Base-by-base conservation (phyloP, 37 sponge, comb jelly and placozoan species). In the Crambe crambe region DNA sequence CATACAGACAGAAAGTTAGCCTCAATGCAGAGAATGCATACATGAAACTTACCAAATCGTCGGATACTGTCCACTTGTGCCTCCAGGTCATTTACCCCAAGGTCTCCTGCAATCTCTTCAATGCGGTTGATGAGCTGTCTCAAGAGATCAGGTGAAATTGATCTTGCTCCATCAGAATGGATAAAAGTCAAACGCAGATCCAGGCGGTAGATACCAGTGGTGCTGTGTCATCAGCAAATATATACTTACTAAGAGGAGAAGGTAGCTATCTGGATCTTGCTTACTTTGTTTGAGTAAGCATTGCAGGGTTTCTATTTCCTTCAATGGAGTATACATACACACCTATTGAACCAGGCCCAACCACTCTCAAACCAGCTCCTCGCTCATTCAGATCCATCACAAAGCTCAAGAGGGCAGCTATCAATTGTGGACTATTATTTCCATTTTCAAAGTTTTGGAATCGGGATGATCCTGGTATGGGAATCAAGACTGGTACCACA, bases 31-130 rank as follows among this genome's bases (percentile, higher is more conserved):
- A n/a, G n/a, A n/a, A n/a, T n/a, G n/a, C n/a, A n/a, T n/a, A n/a
- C n/a, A n/a, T n/a, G n/a, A n/a, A 31, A 65, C 66, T 30, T 32
- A 65, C 66, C 66, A 65, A 34, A 65, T 65, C 66, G 2, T 2
- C 34, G 25, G 30, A 65, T 65, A 17, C 30, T 26, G 35, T 34
- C 66, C 35, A 2, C 2, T 5, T 17, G 31, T 32, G 30, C 66
- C 17, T 29, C 17, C 31, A 32, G 31, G 10, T 31, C 66, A 8
- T 3, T 65, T 34, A 31, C 66, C 25, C 31, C 31, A 30, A 65
- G 66, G 2, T 5, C 31, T 6, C 34, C 66, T 30, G 34, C 25
- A 2, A 65, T 26, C 2, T 5, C 17, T 18, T 12, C 10, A 30
- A 65, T 65, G 12, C 17, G 66, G 2, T 18, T 9, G 12, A 2